Evolutionary conservation across 2,888 invertebrate genomes (phyloP).

Genomic region (Eristalis pertinax): DNA sequence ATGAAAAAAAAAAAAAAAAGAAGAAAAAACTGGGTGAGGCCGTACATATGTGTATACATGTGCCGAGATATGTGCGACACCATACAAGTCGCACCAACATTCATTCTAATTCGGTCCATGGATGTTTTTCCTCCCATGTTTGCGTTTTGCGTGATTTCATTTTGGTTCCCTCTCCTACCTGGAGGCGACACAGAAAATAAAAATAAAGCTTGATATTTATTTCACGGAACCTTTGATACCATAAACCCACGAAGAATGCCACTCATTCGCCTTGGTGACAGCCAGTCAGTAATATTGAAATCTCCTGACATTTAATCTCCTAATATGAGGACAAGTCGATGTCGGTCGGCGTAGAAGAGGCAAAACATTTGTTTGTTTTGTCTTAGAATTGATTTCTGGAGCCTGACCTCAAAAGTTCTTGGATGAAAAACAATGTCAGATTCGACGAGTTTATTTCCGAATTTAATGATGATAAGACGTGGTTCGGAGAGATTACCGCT

Average conservation of each 20-base stretch:
- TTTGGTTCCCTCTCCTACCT: conserved; percentile 4
- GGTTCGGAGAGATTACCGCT: neutral
- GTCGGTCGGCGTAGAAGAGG: neutral
- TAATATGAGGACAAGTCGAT: conserved; percentile 6
- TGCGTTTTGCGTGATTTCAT: conserved; percentile 19
- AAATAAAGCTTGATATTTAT: conserved; percentile 36
- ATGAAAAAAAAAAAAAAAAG: conserved; percentile 9
- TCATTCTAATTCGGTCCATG: conserved; percentile 18
- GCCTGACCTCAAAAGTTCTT: conserved; percentile 15
- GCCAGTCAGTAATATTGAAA: conserved; percentile 34
- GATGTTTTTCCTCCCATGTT: conserved; percentile 20
- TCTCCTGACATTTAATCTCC: conserved; percentile 35
- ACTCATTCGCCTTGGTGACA: conserved; percentile 28
- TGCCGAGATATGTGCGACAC: neutral
- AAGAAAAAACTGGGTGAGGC: conserved; percentile 13
- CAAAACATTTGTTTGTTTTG: neutral
- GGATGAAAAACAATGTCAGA: neutral
- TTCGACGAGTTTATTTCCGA: conserved; percentile 25
- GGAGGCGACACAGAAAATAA: conserved; percentile 10
- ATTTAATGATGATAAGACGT: conserved; percentile 15
- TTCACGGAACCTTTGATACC: conserved; percentile 32
- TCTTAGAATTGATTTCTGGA: neutral
- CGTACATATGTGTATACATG: neutral
- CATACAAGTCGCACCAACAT: neutral
- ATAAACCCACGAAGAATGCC: conserved; percentile 29